Base-by-base conservation (phyloP, 1,140 invertebrate species). In the Halyomorpha halys region DNA sequence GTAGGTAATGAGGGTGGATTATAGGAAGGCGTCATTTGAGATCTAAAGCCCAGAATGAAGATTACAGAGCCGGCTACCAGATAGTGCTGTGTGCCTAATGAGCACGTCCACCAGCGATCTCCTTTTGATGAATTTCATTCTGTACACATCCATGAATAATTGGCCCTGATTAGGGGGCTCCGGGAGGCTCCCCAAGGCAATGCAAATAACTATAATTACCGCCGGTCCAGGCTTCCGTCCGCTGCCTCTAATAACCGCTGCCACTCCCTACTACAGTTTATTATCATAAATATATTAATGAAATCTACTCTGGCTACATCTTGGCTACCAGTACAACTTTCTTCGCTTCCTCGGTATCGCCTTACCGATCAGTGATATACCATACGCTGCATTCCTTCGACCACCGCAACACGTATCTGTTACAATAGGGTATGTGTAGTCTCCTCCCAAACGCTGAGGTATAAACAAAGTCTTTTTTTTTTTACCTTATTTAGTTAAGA, bases 81-180 rank as follows among this genome's bases (percentile, higher is more conserved):
- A 56, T 56, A 56, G 53, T 56, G 53, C 11, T 56, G 53, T 56
- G 53, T 56, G 14, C 6, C 53, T 56, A 56, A 56, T 56, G 53
- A 56, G 53, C 53, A 56, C 53, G 53, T 56, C 53, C 53, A 39
- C 34, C 34, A 39, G 34, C 53, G 53, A 56, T 56, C 59, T 60
- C 11, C 16, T 60, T 60, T 44, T 60, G 30, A 60, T 60, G 59
- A 60, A 60, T 60, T 60, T 60, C 59, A 60, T 60, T 60, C 59
- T 60, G 39, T 60, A 60, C 44, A 60, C 59, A 60, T 60, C 25
- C 59, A 60, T 60, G 59, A 60, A 60, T 60, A 60, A 60, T 60
- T 60, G 39, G 59, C 59, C 59, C 59, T 60, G 59, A 60, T 60
- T 60, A 60, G 39, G 39, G 59, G 59, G 59, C 34, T 14, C 59